Conservation (phyloP, 2,797 vertebrate species). For the Microhierax caerulescens region DNA sequence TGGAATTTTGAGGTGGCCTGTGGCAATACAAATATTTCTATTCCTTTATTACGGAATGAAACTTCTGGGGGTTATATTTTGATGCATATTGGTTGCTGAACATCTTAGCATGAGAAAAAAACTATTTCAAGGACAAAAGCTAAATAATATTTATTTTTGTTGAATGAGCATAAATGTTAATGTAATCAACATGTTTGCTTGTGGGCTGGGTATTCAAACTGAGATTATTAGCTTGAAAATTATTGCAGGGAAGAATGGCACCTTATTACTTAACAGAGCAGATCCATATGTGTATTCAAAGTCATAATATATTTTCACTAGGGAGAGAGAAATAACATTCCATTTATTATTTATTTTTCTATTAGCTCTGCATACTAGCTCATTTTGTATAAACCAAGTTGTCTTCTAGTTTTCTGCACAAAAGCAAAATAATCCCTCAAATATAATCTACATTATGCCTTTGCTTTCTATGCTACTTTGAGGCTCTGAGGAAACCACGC, state of each 20-base stretch:
- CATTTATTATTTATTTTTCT: slow-evolving; percentile 50
- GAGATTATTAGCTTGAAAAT: slow-evolving; percentile 20
- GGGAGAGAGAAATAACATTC: neutral
- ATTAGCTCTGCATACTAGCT: neutral
- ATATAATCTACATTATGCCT: neutral
- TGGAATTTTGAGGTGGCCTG: neutral
- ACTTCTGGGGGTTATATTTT: neutral
- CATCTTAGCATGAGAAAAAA: neutral
- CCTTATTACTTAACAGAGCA: neutral
- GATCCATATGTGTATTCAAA: neutral
- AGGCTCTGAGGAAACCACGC: neutral
- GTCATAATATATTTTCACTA: neutral
- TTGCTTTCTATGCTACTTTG: neutral
- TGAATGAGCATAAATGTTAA: neutral
- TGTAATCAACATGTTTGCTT: neutral
- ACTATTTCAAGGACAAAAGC: neutral
- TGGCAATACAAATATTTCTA: neutral
- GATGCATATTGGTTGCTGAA: neutral
- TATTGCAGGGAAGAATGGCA: neutral
- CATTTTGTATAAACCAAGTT: neutral
- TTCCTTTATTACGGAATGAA: neutral
- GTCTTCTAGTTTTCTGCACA: neutral
- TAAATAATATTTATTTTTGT: neutral
- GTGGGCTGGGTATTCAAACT: neutral
- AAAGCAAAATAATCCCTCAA: neutral